Conservation (phyloP, 1,140 invertebrate genomes). For the Drosophila burlai region DNA sequence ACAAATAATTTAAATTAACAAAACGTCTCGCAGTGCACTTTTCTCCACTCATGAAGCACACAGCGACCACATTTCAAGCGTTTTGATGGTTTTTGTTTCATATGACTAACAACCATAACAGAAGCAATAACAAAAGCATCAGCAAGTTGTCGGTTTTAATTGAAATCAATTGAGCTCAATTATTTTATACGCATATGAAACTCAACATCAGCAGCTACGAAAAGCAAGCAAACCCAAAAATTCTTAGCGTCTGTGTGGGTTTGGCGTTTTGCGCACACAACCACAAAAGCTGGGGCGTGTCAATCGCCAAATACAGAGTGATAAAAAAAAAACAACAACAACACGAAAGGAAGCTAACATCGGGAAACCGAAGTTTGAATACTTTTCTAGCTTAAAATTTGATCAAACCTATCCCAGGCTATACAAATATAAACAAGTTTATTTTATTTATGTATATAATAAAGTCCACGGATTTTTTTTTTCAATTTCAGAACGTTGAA, state of each 20-base stretch:
- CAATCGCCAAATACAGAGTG: conserved; percentile 43
- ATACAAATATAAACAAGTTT: neutral
- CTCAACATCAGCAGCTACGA: conserved; percentile 52
- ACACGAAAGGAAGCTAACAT: neutral
- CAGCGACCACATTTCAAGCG: conserved; percentile 35
- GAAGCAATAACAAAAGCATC: conserved; percentile 46
- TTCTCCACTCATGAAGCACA: conserved; percentile 16
- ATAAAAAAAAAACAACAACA: conserved; percentile 22
- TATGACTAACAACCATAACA: conserved; percentile 46
- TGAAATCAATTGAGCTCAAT: conserved; percentile 82
- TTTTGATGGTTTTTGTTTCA: conserved; percentile 59
- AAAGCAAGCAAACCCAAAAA: conserved; percentile 38
- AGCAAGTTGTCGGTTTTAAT: conserved; percentile 79
- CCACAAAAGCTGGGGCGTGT: conserved; percentile 49
- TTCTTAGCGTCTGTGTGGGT: conserved; percentile 48
- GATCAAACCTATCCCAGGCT: neutral
- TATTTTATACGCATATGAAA: conserved; percentile 81
- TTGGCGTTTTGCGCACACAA: conserved; percentile 52
- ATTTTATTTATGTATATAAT: too few relatives aligned
- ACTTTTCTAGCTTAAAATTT: neutral
- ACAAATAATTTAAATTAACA: neutral
- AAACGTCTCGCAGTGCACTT: conserved; percentile 10
- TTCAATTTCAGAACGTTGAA: too few relatives aligned
- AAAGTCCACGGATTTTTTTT: too few relatives aligned
- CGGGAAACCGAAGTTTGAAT: neutral